phyloP scores from a whole-genome alignment of 2,888 invertebrate species.

The Drosophila putrida region DNA sequence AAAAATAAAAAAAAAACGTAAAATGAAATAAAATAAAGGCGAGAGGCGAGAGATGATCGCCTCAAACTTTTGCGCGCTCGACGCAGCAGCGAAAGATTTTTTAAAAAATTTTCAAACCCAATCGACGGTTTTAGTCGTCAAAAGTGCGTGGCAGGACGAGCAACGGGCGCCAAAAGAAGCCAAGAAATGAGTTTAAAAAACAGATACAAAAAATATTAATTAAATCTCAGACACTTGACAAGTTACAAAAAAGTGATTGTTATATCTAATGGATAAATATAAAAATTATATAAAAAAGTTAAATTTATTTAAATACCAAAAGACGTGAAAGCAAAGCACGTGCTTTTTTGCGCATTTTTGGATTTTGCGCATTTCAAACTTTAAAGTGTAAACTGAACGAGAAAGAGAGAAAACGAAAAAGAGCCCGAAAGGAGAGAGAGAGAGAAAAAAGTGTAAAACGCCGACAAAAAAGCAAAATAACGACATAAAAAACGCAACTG shows the following conservation, averaged over 20 bases:
- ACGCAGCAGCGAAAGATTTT: slow-evolving; percentile 55
- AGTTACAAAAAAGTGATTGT: slow-evolving; percentile 32
- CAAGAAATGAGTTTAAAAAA: background rate
- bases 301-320: slow-evolving; percentile 11
- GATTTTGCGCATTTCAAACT: slow-evolving; percentile 78
- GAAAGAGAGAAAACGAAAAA: slow-evolving; percentile 13
- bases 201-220: background rate
- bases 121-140: slow-evolving; percentile 64
- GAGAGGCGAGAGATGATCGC: slow-evolving; percentile 64
- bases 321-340: slow-evolving; percentile 42
- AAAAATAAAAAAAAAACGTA: slow-evolving; percentile 50
- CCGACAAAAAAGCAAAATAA: slow-evolving; percentile 52
- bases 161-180: slow-evolving; percentile 48
- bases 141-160: slow-evolving; percentile 71
- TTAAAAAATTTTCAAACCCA: slow-evolving; percentile 57
- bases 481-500: slow-evolving; percentile 28
- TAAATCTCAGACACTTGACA: slow-evolving; percentile 2
- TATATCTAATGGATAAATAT: slow-evolving; percentile 3
- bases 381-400: slow-evolving; percentile 67
- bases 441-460: slow-evolving; percentile 45
- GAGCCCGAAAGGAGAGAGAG: slow-evolving; percentile 14
- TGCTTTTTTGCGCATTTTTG: slow-evolving; percentile 51
- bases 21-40: slow-evolving; percentile 36
- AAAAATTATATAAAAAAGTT: background rate
- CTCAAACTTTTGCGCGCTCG: slow-evolving; percentile 52